phyloP scores from a whole-genome alignment of 2,113 vertebrate genomes.

The Brevimyrus niger region DNA sequence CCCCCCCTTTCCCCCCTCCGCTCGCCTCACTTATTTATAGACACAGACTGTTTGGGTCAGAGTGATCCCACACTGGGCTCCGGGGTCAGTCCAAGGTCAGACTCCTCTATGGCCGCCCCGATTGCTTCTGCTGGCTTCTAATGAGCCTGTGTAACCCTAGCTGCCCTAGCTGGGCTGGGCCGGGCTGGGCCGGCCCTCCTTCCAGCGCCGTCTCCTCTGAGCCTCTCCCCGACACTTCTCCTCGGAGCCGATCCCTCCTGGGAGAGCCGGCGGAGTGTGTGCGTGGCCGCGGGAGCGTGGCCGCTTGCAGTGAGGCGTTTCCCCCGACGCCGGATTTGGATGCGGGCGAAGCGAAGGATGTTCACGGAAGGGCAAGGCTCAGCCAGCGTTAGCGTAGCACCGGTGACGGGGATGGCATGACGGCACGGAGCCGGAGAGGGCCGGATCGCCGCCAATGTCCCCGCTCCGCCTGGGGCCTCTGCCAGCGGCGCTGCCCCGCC shows the following conservation, averaged over 20 bases:
- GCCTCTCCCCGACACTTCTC: constrained; percentile 4
- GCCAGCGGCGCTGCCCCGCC: constrained; percentile 45
- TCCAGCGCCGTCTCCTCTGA: neutral
- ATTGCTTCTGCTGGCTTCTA: constrained; percentile 5
- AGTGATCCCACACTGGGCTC: constrained; percentile 14
- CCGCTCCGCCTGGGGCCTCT: constrained; percentile 25
- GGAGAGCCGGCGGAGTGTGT: constrained; percentile 15
- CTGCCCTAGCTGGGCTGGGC: neutral
- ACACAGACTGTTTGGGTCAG: constrained; percentile 11
- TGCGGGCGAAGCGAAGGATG: neutral
- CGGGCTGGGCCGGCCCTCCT: neutral
- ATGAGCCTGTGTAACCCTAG: constrained; percentile 19
- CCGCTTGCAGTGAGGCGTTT: constrained; percentile 8
- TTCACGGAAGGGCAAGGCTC: neutral
- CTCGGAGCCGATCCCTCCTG: neutral
- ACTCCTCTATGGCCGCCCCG: neutral
- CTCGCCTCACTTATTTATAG: constrained; percentile 14
- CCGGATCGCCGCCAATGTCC: neutral
- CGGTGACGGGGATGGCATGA: neutral
- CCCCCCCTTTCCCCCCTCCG: neutral
- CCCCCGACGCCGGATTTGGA: neutral
- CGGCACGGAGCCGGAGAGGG: neutral
- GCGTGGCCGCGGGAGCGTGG: constrained; percentile 20
- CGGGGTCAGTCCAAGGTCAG: constrained; percentile 20
- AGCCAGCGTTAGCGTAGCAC: neutral